Conservation (phyloP, 2,113 vertebrate species). For the Circaetus cinerascens region DNA sequence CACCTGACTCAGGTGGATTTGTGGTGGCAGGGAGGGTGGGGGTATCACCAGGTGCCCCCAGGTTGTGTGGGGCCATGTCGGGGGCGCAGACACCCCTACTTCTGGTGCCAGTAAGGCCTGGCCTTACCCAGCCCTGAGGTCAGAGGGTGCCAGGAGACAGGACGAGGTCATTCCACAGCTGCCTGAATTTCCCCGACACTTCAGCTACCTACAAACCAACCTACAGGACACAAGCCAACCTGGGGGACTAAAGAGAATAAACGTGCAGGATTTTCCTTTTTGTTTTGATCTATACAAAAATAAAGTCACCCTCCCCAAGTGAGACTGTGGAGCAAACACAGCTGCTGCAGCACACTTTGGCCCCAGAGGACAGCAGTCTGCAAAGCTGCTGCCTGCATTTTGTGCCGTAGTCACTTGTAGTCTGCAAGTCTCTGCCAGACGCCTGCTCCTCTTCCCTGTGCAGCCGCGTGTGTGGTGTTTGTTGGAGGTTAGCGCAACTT, state of each 20-base stretch:
- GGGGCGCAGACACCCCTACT: not conserved
- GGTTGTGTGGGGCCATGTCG: rapidly evolving
- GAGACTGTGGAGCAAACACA: not conserved
- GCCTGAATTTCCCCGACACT: not conserved
- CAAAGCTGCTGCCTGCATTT: not conserved
- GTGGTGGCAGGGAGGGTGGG: not conserved
- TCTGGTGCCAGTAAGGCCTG: not conserved
- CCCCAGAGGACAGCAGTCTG: not conserved
- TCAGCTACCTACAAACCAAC: not conserved
- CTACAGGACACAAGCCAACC: not conserved
- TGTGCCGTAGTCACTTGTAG: not conserved
- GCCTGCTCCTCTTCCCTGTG: not conserved
- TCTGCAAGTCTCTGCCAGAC: not conserved
- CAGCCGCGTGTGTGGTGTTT: rapidly evolving
- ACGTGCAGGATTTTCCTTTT: not conserved
- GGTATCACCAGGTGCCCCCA: not conserved
- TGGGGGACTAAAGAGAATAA: not conserved
- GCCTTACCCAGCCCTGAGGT: rapidly evolving
- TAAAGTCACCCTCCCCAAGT: rapidly evolving
- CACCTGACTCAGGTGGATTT: rapidly evolving
- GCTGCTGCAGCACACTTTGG: not conserved
- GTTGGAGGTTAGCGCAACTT: no score
- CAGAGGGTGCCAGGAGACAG: not conserved
- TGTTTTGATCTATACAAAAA: not conserved
- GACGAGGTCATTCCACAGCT: rapidly evolving